Evolutionary conservation across 2,797 vertebrate species (phyloP), one percentile per base, ranked within the genome.

Genomic region (Catharus ustulatus): DNA sequence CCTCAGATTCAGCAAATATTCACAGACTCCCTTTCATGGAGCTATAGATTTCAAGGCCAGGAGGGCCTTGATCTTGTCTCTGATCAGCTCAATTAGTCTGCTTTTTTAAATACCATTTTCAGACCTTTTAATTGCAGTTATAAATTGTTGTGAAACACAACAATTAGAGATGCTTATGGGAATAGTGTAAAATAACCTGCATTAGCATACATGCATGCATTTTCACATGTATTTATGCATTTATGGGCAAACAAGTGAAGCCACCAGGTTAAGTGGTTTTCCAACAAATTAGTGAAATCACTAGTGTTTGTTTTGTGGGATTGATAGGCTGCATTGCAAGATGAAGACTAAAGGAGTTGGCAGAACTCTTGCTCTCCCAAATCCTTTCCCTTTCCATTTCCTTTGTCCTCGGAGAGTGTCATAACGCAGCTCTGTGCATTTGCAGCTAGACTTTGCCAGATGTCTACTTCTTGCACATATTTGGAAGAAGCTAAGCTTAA

Each of bases 41-140:
- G 54, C 46, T 90, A 54, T 59, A 78, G 85, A 93, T 93, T 87
- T 83, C 75, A 87, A 81, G 91, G 46, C 75, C 89, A 89, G 58
- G 11, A 95, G 72, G 45, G 46, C 80, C 85, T 78, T 93, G 91
- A 88, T 93, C 85, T 87, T 93, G 66, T 29, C 71, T 91, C 69
- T 97, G 92, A 96, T 97, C 96, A 97, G 77, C 84, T 95, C 84
- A 96, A 94, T 94, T 92, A 95, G 84, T 90, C 55, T 93, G 52
- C 62, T 97, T 94, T 85, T 94, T 95, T 69, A 97, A 96, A 52
- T 93, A 84, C 91, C 8, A 81, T 91, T 97, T 96, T 81, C 84
- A 97, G 95, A 85, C 58, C 86, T 91, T 92, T 96, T 96, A 96
- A 96, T 95, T 97, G 85, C 91, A 94, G 86, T 77, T 95, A 84